Evolutionary conservation across 2,888 invertebrate genomes (phyloP).

Genomic region (Chloroclystis v-ata): DNA sequence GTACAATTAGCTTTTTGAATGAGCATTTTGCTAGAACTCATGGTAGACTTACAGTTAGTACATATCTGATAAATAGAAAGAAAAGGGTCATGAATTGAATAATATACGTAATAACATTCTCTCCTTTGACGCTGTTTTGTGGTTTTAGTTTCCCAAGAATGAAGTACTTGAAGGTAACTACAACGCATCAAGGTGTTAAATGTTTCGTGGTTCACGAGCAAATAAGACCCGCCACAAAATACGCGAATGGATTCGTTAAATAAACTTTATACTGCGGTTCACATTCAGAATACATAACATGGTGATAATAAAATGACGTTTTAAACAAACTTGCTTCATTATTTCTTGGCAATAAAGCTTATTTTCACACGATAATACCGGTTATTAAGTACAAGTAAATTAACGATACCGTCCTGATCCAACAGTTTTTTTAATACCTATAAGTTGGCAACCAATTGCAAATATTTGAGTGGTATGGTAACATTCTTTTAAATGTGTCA

Average conservation of each 20-base stretch:
- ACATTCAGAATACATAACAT: slow-evolving; percentile 2
- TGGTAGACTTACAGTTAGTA: no score
- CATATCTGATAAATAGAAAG: no score
- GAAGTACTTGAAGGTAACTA: not conserved
- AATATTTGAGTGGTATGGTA: not conserved
- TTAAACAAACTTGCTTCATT: not conserved
- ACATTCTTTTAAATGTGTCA: not conserved
- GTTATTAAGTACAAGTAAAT: no score
- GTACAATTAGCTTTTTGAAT: no score
- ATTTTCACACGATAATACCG: not conserved
- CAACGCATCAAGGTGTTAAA: slow-evolving; percentile 3
- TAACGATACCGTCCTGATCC: no score
- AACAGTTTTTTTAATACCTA: no score
- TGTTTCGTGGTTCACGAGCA: slow-evolving; percentile 3
- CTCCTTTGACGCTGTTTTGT: no score
- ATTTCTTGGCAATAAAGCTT: not conserved
- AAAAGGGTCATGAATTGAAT: no score
- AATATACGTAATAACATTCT: no score
- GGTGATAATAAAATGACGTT: slow-evolving; percentile 2
- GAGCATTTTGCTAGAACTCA: no score
- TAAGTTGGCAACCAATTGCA: no score
- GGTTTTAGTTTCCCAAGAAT: no score
- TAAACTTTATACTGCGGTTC: slow-evolving; percentile 1
- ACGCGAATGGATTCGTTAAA: slow-evolving; percentile 5
- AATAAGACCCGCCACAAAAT: slow-evolving; percentile 3